phyloP scores from a whole-genome alignment of 2,888 invertebrate genomes.

The Andrena chrysosceles region DNA sequence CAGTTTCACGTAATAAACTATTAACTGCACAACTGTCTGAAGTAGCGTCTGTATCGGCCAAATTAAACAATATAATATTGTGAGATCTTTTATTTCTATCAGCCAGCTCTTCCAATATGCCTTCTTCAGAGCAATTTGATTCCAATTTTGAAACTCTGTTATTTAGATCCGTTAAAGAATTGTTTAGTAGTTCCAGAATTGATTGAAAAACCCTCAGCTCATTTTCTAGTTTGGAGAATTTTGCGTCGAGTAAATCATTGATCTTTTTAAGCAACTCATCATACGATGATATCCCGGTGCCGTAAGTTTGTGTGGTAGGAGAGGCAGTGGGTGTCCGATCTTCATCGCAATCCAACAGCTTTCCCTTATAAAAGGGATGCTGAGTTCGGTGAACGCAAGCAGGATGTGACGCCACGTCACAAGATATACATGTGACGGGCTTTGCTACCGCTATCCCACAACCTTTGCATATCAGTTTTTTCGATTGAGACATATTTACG shows the following conservation, averaged over 20 bases:
- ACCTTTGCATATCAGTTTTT: constrained; percentile 1
- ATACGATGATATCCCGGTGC: neutral
- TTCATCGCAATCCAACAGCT: neutral
- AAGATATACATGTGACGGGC: constrained; percentile 1
- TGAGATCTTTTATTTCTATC: constrained; percentile 3
- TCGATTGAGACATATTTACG: constrained; percentile 6
- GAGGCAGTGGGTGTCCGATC: neutral
- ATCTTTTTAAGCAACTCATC: neutral
- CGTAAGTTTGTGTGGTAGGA: neutral
- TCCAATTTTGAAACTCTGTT: constrained; percentile 13
- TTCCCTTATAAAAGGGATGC: neutral
- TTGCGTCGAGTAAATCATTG: neutral
- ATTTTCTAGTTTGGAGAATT: constrained; percentile 3
- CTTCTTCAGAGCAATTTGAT: neutral
- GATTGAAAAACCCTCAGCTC: constrained; percentile 13
- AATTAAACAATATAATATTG: constrained; percentile 7
- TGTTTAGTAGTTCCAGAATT: neutral
- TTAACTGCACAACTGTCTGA: neutral
- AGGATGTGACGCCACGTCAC: neutral
- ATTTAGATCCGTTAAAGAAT: constrained; percentile 2
- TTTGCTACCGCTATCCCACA: neutral
- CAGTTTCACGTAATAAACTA: neutral
- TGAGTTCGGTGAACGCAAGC: constrained; percentile 10
- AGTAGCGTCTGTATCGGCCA: neutral
- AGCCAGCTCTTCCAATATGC: neutral